These are phyloP conservation scores for Onychomys leucogaster DNA, from an alignment of 2,797 vertebrate species.

Conservation along the genomic window DNA sequence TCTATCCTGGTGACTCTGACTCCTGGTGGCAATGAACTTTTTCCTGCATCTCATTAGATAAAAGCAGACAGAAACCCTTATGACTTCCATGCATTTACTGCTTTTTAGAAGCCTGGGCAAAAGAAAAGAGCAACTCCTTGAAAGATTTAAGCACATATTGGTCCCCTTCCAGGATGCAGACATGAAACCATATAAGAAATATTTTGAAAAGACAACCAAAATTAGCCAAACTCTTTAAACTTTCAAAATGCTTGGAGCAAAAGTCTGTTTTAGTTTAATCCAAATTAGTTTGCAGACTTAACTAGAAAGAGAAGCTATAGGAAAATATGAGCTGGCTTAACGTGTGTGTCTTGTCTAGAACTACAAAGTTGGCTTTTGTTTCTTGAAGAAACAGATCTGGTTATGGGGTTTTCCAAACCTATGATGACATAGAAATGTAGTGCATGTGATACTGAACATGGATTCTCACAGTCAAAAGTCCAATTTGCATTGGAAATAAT, in stretches of 20 bases:
- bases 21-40: slow-evolving; percentile 65
- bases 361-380: slow-evolving; percentile 81
- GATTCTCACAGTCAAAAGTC: slow-evolving; percentile 53
- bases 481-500: slow-evolving; percentile 61
- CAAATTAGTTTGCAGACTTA: slow-evolving; percentile 85
- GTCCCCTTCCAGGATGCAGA: slow-evolving; percentile 81
- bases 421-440: slow-evolving; percentile 59
- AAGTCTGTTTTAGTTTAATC: slow-evolving; percentile 85
- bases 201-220: slow-evolving; percentile 84
- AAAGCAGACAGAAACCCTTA: slow-evolving; percentile 63
- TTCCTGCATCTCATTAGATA: slow-evolving; percentile 52
- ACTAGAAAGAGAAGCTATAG: slow-evolving; percentile 83
- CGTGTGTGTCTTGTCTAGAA: slow-evolving; percentile 79
- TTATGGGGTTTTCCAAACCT: slow-evolving; percentile 73
- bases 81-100: slow-evolving; percentile 56
- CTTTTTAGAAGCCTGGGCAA: slow-evolving; percentile 75
- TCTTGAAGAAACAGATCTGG: slow-evolving; percentile 71
- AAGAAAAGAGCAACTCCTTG: slow-evolving; percentile 83
- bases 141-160: slow-evolving; percentile 82
- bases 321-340: slow-evolving; percentile 83
- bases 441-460: slow-evolving; percentile 28
- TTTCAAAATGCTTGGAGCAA: slow-evolving; percentile 84
- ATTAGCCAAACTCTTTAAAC: slow-evolving; percentile 85
- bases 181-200: slow-evolving; percentile 84
- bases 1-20: background rate